Base-by-base conservation (phyloP, 1,140 invertebrate species). In the Temnothorax curvispinosus region DNA sequence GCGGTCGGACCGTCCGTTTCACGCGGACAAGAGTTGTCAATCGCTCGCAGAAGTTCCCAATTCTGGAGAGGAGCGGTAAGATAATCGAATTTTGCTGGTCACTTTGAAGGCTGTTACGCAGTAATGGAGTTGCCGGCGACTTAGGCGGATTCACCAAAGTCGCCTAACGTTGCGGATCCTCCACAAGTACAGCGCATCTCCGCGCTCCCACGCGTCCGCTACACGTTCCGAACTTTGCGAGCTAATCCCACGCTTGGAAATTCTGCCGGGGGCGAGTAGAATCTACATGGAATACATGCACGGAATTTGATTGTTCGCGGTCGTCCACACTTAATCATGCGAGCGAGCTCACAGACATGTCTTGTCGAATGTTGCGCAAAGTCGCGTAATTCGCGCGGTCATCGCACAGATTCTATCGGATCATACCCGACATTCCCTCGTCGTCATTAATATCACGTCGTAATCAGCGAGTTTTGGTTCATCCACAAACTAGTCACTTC, bases 21-120 rank as follows among this genome's bases (percentile, higher is more conserved):
- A 60, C 47, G 13, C 69, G 56, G 21, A 32, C 69, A 44, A 50
- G n/a, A 9, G 52, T 84, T 60, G 56, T 75, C 80, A 74, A 84
- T 50, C 54, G 80, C 56, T 56, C 18, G 54, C 54, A 75, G 65
- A 84, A 75, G 65, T 84, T 75, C 54, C n/a, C 41, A 18, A 84
- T 84, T 84, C 27, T n/a, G n/a, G 41, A 54, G 27, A 60, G 69
- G 35, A 44, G 80, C 27, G 32, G 54, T 21, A 75, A 75, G 80
- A 84, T 84, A 75, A 84, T 84, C 54, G 56, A 84, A 84, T 84
- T 84, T 75, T 56, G 9, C 54, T 35, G 80, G 80, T 75, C 80
- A 84, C 80, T 84, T 84, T 35, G 80, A 84, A 75, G 69, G n/a
- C 41, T 84, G 80, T 75, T 60, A 56, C 54, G 69, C 80, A 41